Conservation (phyloP, 2,797 vertebrate species). For the Aeoliscus strigatus region DNA sequence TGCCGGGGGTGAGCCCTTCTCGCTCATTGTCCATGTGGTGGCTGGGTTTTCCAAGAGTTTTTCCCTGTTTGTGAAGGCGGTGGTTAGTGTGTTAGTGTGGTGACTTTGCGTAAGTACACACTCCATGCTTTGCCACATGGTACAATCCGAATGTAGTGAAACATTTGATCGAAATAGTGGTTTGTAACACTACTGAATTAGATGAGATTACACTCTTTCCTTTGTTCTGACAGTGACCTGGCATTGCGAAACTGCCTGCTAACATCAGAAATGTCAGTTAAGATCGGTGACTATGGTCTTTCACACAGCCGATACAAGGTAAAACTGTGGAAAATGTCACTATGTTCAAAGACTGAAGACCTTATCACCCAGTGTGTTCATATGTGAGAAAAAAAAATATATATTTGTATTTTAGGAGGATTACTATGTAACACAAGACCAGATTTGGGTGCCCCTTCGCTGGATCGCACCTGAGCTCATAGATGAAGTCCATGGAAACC, state of each 20-base stretch:
- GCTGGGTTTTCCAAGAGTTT: too few relatives aligned
- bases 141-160: too few relatives aligned
- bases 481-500: slow-evolving; percentile 94
- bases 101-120: too few relatives aligned
- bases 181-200: neutral
- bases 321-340: slow-evolving; percentile 1
- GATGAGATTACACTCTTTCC: too few relatives aligned
- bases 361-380: neutral
- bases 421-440: slow-evolving; percentile 94
- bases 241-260: slow-evolving; percentile 93
- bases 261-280: slow-evolving; percentile 90
- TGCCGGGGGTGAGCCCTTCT: slow-evolving; percentile 82
- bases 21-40: slow-evolving; percentile 21
- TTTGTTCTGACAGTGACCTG: slow-evolving; percentile 79
- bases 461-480: slow-evolving; percentile 98
- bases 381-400: too few relatives aligned
- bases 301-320: slow-evolving; percentile 94
- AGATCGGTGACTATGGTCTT: slow-evolving; percentile 94
- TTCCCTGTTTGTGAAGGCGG: too few relatives aligned
- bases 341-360: neutral
- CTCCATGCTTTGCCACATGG: too few relatives aligned
- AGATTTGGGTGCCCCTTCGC: slow-evolving; percentile 96
- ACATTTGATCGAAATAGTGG: too few relatives aligned
- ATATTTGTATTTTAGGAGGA: slow-evolving; percentile 80
- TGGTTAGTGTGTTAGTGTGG: too few relatives aligned